phyloP scores from a whole-genome alignment of 2,113 vertebrate species.

The Alligator mississippiensis region DNA sequence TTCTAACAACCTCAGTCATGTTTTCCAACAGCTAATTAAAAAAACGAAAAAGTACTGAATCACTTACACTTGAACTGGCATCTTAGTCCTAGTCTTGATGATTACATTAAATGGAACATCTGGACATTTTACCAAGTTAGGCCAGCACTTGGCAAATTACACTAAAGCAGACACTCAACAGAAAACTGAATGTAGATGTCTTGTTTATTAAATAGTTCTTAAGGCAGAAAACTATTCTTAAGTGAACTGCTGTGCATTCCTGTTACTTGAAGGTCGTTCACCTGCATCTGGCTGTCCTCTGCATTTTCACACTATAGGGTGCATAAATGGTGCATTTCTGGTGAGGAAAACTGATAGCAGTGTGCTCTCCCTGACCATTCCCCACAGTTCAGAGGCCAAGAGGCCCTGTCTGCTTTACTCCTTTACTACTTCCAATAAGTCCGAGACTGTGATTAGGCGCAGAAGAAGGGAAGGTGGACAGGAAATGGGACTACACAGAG shows the following conservation, averaged over 20 bases:
- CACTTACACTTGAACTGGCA: neutral
- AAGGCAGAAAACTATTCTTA: neutral
- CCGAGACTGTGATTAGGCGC: no score
- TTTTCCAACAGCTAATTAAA: constrained; percentile 91
- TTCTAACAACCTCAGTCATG: constrained; percentile 97
- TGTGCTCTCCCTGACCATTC: neutral
- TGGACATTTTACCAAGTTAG: neutral
- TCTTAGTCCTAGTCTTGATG: neutral
- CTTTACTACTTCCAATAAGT: no score
- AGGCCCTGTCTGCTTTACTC: no score
- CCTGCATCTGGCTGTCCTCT: neutral
- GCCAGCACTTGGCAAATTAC: neutral
- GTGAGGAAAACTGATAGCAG: neutral
- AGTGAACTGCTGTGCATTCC: neutral
- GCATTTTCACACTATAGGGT: neutral
- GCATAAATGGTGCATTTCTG: neutral
- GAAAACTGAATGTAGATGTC: neutral
- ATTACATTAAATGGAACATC: neutral
- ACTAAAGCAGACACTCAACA: no score
- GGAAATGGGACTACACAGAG: neutral
- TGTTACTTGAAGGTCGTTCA: neutral
- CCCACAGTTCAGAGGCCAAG: no score
- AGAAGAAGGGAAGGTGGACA: neutral
- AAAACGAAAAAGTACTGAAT: neutral
- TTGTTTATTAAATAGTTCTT: neutral